These are phyloP conservation scores for Tricholaema leucomelas DNA, from an alignment of 2,113 vertebrate species.

Conservation along the genomic window DNA sequence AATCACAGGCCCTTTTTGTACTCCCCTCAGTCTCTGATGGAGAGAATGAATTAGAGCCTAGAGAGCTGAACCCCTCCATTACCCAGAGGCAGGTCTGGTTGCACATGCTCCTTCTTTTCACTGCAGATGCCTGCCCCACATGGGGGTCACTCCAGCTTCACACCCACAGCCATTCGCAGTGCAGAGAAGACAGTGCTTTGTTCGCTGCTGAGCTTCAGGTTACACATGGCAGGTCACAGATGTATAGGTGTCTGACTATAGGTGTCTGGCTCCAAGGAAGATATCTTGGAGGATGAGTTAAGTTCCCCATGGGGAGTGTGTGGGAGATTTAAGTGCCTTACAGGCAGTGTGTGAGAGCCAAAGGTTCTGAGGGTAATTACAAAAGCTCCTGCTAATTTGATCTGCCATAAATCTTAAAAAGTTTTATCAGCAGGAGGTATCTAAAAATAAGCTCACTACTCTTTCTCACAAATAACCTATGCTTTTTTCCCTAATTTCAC, in stretches of 20 bases:
- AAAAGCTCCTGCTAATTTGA: background rate
- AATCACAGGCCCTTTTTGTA: background rate
- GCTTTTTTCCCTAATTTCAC: background rate
- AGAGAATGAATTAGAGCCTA: background rate
- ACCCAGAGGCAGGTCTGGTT: fast-evolving
- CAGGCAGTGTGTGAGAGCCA: background rate
- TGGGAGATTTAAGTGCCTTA: background rate
- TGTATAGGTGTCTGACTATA: background rate
- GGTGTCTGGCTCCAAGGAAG: background rate
- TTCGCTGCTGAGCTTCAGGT: background rate
- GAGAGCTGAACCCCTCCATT: background rate
- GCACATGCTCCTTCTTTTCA: fast-evolving
- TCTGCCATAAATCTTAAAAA: background rate
- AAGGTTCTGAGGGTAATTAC: background rate
- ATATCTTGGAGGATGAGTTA: background rate
- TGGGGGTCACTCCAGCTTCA: background rate
- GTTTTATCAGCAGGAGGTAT: background rate
- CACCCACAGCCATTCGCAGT: fast-evolving
- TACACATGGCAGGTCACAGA: background rate
- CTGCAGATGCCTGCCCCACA: fast-evolving
- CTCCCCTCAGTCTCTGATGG: background rate
- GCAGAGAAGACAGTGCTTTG: fast-evolving
- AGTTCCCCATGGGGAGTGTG: fast-evolving
- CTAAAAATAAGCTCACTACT: background rate
- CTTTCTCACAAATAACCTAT: background rate